Evolutionary conservation across 1,140 invertebrate species (phyloP).

Genomic region (Drosophila willistoni): DNA sequence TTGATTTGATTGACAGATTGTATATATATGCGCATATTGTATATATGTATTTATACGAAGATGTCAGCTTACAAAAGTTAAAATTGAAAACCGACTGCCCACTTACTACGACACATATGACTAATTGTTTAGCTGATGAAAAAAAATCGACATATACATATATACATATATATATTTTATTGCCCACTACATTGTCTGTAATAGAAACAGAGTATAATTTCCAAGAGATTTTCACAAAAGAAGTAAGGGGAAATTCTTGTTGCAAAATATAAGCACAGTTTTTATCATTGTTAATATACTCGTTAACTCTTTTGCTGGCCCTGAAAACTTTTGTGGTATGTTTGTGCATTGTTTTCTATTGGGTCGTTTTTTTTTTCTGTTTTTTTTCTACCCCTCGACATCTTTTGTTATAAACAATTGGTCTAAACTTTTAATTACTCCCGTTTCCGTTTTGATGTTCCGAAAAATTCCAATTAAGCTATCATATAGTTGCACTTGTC

Average conservation of each 20-base stretch:
- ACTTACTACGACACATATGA: neutral
- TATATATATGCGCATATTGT: too few relatives aligned
- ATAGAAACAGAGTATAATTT: too few relatives aligned
- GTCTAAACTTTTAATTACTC: conserved; percentile 55
- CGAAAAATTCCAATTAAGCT: conserved; percentile 57
- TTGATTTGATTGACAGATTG: conserved; percentile 11
- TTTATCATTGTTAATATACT: too few relatives aligned
- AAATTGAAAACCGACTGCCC: neutral
- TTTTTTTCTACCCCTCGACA: neutral
- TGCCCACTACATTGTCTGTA: too few relatives aligned
- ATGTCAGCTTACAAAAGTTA: neutral
- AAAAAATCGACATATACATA: too few relatives aligned
- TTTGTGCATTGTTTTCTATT: neutral
- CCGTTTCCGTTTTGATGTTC: conserved; percentile 20
- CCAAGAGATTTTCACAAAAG: too few relatives aligned
- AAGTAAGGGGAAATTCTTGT: too few relatives aligned
- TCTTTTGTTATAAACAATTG: conserved; percentile 32
- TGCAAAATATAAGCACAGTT: too few relatives aligned
- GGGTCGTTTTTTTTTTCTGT: neutral
- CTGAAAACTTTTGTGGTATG: neutral
- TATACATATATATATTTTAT: too few relatives aligned
- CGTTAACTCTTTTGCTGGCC: neutral
- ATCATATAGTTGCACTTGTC: conserved; percentile 54
- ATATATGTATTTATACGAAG: neutral
- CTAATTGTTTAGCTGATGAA: too few relatives aligned